These are phyloP conservation scores for Paragorgia papillata DNA, from an alignment of 92 coral and sea anemone genomes.

Conservation along the genomic window DNA sequence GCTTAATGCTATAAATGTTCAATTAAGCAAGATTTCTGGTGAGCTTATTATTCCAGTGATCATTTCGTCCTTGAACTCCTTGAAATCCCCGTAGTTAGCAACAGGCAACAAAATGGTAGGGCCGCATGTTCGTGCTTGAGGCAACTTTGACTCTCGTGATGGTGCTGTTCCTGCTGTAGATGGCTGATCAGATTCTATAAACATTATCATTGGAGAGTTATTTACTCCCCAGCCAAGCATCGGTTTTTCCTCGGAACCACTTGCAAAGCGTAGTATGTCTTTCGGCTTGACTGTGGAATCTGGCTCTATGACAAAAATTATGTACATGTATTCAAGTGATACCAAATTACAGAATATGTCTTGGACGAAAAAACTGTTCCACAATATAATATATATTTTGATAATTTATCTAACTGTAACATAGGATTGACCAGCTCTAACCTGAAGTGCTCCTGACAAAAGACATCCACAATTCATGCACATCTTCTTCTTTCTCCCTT, in stretches of 20 bases:
- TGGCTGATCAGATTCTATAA: constrained; percentile 17
- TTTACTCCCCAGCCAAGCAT: constrained; percentile 31
- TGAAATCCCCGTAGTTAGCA: constrained; percentile 18
- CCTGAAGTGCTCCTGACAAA: constrained; percentile 41
- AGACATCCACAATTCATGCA: constrained; percentile 41
- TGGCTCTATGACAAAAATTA: constrained; percentile 18
- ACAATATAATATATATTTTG: no score
- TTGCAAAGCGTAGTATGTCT: constrained; percentile 35
- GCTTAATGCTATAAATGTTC: no score
- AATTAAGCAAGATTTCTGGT: no score
- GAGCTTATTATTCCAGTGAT: constrained; percentile 14
- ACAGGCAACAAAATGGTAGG: constrained; percentile 35
- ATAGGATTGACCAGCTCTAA: background rate
- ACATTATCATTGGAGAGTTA: constrained; percentile 24
- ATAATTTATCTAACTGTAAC: no score
- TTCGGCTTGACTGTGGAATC: constrained; percentile 33
- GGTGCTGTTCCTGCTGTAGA: background rate
- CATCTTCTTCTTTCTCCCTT: constrained; percentile 42
- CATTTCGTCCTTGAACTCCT: constrained; percentile 36
- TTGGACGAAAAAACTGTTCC: no score
- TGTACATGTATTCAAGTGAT: no score
- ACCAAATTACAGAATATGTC: no score
- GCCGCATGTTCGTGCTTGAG: constrained; percentile 41
- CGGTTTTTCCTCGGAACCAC: constrained; percentile 35
- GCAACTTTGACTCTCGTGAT: constrained; percentile 24